These are phyloP conservation scores for Furcula furcula DNA, from an alignment of 2,888 invertebrate genomes.

Conservation along the genomic window DNA sequence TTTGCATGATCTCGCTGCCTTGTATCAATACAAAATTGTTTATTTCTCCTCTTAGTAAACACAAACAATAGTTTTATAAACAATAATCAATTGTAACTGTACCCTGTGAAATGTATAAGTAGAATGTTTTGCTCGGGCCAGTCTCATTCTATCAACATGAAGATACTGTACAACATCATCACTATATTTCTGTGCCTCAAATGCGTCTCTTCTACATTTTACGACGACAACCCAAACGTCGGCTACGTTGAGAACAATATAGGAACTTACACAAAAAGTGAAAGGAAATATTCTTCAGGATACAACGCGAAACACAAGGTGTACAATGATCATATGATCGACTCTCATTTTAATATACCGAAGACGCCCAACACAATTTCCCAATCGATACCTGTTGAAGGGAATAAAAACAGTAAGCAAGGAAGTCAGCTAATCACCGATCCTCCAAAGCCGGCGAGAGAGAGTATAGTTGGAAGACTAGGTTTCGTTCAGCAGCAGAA, in stretches of 20 bases:
- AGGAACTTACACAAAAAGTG: constrained; percentile 27
- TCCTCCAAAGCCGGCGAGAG: not conserved
- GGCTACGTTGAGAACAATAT: constrained; percentile 36
- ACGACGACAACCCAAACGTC: constrained; percentile 39
- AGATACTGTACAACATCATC: constrained; percentile 31
- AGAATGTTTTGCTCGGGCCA: constrained; percentile 27
- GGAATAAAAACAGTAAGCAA: not conserved
- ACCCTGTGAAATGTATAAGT: constrained; percentile 43
- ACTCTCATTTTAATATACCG: constrained; percentile 46
- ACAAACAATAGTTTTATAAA: no score
- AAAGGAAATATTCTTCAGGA: constrained; percentile 38
- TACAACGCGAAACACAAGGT: constrained; percentile 29
- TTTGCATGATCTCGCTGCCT: constrained; percentile 1
- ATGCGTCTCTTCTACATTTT: constrained; percentile 31
- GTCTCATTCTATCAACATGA: constrained; percentile 41
- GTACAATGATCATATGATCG: constrained; percentile 38
- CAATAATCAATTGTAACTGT: constrained; percentile 30
- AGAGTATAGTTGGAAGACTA: not conserved
- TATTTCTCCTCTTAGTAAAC: constrained; percentile 39
- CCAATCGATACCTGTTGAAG: constrained; percentile 5
- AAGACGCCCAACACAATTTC: constrained; percentile 22
- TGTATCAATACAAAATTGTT: constrained; percentile 18
- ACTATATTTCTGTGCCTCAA: constrained; percentile 32
- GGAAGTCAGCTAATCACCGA: not conserved
- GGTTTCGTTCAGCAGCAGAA: not conserved